Evolutionary conservation across 92 coral and sea anemone species (phyloP).

Genomic region (Siderastrea siderea): DNA sequence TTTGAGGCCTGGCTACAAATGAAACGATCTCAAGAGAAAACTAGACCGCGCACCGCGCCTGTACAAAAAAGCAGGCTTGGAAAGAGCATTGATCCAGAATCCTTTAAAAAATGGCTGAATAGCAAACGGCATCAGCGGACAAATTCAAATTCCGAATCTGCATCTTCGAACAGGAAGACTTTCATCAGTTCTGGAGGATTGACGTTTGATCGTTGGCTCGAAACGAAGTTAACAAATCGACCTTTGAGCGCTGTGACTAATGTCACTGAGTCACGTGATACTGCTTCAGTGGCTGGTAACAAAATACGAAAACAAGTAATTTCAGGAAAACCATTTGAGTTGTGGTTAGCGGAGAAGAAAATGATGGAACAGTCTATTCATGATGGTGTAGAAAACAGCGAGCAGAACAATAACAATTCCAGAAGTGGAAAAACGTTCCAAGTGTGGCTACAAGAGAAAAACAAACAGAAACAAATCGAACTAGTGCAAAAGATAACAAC

Average conservation of each 20-base stretch:
- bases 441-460: conserved; percentile 91
- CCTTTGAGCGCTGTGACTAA: conserved; percentile 50
- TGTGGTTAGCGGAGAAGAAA: conserved; percentile 91
- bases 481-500: conserved; percentile 81
- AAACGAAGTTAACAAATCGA: conserved; percentile 66
- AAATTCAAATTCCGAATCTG: conserved; percentile 69
- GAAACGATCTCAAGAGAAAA: conserved; percentile 75
- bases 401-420: conserved; percentile 29
- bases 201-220: conserved; percentile 94
- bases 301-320: conserved; percentile 57
- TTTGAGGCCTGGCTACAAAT: conserved; percentile 89
- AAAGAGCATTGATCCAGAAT: conserved; percentile 83
- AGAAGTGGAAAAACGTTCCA: conserved; percentile 88
- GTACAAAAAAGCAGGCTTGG: conserved; percentile 67
- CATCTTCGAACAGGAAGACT: conserved; percentile 52
- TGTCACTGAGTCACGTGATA: conserved; percentile 57
- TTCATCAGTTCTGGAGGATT: conserved; percentile 75
- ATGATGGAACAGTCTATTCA: conserved; percentile 32
- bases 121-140: conserved; percentile 64
- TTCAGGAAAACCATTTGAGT: conserved; percentile 75
- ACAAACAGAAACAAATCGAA: conserved; percentile 78
- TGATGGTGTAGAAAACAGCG: conserved; percentile 15
- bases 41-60: conserved; percentile 79
- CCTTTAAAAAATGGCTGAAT: conserved; percentile 89
- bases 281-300: conserved; percentile 7